Conservation (phyloP, 2,113 vertebrate species). For the Zapus hudsonius region DNA sequence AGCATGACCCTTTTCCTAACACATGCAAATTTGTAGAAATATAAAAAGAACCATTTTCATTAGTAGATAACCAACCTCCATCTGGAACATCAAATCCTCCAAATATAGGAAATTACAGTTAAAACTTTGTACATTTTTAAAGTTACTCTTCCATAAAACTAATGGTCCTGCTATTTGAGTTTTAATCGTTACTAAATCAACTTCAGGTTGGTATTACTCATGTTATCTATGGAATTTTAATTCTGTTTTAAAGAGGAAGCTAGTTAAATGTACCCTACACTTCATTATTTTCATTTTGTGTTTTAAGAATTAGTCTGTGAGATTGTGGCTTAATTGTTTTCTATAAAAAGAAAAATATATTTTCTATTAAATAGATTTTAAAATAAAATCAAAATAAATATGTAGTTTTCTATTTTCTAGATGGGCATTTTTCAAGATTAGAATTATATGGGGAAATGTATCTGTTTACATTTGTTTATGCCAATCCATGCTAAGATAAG, state of each 20-base stretch:
- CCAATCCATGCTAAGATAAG: neutral
- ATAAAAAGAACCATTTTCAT: no score
- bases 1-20: no score
- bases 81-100: neutral
- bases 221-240: slow-evolving; percentile 50
- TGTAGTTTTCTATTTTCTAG: neutral
- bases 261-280: slow-evolving; percentile 50
- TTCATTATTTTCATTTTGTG: slow-evolving; percentile 44
- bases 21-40: no score
- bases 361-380: slow-evolving; percentile 15
- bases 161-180: neutral
- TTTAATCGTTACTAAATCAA: neutral
- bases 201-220: slow-evolving; percentile 2
- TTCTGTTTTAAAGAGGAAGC: slow-evolving; percentile 68
- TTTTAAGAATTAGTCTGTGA: slow-evolving; percentile 31
- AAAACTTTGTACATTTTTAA: neutral
- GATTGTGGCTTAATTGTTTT: neutral
- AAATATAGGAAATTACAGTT: neutral
- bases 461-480: slow-evolving; percentile 24
- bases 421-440: slow-evolving; percentile 1
- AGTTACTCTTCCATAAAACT: neutral
- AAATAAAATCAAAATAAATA: slow-evolving; percentile 33
- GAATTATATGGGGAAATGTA: neutral
- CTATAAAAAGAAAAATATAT: neutral
- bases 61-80: no score